phyloP scores from a whole-genome alignment of 2,113 vertebrate genomes.

The Cervus canadensis region DNA sequence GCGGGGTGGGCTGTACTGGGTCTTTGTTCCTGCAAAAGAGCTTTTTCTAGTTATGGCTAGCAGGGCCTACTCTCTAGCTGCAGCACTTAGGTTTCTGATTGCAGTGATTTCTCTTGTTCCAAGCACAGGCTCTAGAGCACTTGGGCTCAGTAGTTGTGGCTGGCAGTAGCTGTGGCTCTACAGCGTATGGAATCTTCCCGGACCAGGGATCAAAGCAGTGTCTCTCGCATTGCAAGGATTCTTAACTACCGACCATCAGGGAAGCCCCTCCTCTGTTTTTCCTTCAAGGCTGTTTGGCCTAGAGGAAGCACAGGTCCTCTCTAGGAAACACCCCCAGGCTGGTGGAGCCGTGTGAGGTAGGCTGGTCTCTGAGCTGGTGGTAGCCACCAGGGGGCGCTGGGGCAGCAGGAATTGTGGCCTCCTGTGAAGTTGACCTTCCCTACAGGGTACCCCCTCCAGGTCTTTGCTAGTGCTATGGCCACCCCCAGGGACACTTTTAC shows the following conservation, averaged over 20 bases:
- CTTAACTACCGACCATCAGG: not conserved
- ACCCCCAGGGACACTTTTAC: not conserved
- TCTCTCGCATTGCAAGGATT: not conserved
- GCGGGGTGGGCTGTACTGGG: fast-evolving
- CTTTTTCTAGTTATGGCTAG: not conserved
- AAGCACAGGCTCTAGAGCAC: not conserved
- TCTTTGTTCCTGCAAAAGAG: not conserved
- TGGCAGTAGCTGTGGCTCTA: not conserved
- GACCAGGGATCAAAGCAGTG: not conserved
- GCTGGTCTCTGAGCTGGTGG: fast-evolving
- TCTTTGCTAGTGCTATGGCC: not conserved
- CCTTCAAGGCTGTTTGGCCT: not conserved
- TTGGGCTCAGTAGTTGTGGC: not conserved
- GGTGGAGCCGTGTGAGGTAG: fast-evolving
- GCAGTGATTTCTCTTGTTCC: not conserved
- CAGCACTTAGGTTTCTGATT: not conserved
- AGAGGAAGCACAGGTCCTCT: not conserved
- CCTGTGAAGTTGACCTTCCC: not conserved
- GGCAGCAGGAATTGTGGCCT: not conserved
- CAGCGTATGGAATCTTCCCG: not conserved
- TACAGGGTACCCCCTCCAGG: too few relatives aligned
- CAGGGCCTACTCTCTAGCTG: not conserved
- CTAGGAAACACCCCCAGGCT: too few relatives aligned
- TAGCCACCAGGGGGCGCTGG: not conserved
- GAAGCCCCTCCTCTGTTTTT: not conserved